A percentile compares a stretch with the other conserved stretches of the same genome.
phyloP scores from a whole-genome alignment of 1,140 invertebrate genomes.

The Magallana angulata region DNA sequence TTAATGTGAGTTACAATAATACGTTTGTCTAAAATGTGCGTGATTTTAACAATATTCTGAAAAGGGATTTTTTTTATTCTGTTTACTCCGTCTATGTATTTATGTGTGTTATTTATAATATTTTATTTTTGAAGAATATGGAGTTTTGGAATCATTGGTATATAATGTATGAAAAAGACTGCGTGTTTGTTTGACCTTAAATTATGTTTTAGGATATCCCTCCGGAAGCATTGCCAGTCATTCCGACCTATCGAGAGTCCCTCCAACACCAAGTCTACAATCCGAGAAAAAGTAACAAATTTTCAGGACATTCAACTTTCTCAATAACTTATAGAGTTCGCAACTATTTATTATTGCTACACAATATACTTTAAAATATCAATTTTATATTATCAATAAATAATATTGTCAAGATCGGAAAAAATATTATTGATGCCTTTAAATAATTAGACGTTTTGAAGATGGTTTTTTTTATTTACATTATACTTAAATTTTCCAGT shows the following conservation, averaged over 20 bases:
- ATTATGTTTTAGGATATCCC: background rate
- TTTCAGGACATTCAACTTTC: background rate
- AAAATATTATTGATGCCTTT: background rate
- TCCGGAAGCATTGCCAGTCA: background rate
- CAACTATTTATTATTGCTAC: background rate
- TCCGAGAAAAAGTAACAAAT: background rate
- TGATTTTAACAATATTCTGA: background rate
- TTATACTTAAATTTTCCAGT: no score
- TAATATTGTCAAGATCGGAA: background rate
- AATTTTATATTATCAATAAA: background rate
- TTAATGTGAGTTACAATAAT: background rate
- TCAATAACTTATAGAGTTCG: background rate
- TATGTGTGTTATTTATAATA: background rate
- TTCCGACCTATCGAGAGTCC: background rate
- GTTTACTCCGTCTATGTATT: no score
- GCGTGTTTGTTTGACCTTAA: background rate
- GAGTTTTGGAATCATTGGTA: background rate
- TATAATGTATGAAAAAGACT: background rate
- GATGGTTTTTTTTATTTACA: no score
- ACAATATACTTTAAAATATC: no score
- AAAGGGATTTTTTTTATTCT: background rate
- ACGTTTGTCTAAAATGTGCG: background rate
- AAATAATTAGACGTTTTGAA: no score
- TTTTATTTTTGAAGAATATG: background rate
- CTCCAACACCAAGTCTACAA: constrained; percentile 2